Base-by-base conservation (phyloP, 2,888 invertebrate genomes). In the Artemia sp. region DNA sequence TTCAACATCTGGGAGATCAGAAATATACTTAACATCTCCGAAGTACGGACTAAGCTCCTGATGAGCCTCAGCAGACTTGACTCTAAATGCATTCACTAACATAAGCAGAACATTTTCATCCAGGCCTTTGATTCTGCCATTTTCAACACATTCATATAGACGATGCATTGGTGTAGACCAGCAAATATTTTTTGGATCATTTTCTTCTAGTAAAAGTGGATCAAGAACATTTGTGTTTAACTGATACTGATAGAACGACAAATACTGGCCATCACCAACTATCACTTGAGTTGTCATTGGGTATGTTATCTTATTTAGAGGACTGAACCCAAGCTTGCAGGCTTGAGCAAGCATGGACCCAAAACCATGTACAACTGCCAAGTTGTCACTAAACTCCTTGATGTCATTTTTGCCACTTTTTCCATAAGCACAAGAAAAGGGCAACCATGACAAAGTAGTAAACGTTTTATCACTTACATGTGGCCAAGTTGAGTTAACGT, bases 171-270 rank as follows among this genome's bases (percentile, higher is more conserved):
- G 81, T 1, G 87, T 86, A 11, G 86, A 85, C 84, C 89, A 92
- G 76, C 91, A 90, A 58, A 91, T 76, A 77, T 95, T 95, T 68
- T 84, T 81, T 74, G 85, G 84, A 0, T 83, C 83, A 78, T 90
- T 90, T 12, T 81, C 81, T 6, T 73, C 72, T n/a, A 83, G 79
- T 74, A 84, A 77, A 73, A 86, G 82, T 51, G 83, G 80, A 75
- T 89, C 85, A 74, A 89, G 78, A 12, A 84, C 76, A 52, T 85
- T 82, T 0, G 93, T 95, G 77, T 98, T 98, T 71, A 98, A 79
- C 78, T 98, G 97, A 77, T 95, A 97, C 12, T 86, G 83, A 76
- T 87, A 90, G 73, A 96, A 88, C 0, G 89, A 88, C 86, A 90
- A 93, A 6, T 83, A 77, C 73, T 88, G 84, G 0, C 97, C 96